Percentiles rank a stretch among this genome's conserved stretches.
Conservation (phyloP, 2,797 vertebrate species). For the Galago senegalensis region DNA sequence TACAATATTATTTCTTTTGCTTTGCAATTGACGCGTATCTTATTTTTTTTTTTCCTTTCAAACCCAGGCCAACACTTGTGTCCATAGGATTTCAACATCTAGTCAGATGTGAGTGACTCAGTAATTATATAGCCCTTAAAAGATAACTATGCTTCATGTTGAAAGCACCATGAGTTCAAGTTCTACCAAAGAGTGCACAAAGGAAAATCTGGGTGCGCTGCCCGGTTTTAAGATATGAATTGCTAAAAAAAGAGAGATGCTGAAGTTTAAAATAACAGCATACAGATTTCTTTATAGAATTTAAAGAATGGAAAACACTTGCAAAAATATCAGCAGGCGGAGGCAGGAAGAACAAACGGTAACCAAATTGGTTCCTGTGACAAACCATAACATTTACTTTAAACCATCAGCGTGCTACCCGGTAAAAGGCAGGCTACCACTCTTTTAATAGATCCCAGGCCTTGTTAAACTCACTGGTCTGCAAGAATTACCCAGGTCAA, state of each 20-base stretch:
- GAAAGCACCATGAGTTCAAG: slow-evolving; percentile 83
- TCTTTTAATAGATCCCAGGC: slow-evolving; percentile 97
- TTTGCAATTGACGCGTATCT: not conserved
- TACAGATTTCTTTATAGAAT: slow-evolving; percentile 92
- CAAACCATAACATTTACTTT: slow-evolving; percentile 99
- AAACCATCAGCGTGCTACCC: slow-evolving; percentile 94
- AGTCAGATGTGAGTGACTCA: not conserved
- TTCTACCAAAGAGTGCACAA: slow-evolving; percentile 77
- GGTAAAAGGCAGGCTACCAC: slow-evolving; percentile 94
- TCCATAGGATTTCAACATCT: slow-evolving; percentile 59
- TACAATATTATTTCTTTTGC: not conserved
- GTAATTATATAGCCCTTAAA: slow-evolving; percentile 53
- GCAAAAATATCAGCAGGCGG: slow-evolving; percentile 94
- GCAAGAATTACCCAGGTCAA: slow-evolving; percentile 92
- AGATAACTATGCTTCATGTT: slow-evolving; percentile 24
- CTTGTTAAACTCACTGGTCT: slow-evolving; percentile 91
- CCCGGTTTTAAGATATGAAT: slow-evolving; percentile 86
- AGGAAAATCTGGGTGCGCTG: slow-evolving; percentile 83
- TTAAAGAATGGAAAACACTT: slow-evolving; percentile 97
- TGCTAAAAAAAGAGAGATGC: slow-evolving; percentile 86
- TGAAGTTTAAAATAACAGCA: slow-evolving; percentile 94
- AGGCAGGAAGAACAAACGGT: slow-evolving; percentile 95
- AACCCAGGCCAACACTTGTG: not conserved
- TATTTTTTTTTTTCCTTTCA: not conserved
- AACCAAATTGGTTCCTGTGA: slow-evolving; percentile 98